Evolutionary conservation across 2,113 vertebrate genomes (phyloP).

Genomic region (Recurvirostra avosetta): DNA sequence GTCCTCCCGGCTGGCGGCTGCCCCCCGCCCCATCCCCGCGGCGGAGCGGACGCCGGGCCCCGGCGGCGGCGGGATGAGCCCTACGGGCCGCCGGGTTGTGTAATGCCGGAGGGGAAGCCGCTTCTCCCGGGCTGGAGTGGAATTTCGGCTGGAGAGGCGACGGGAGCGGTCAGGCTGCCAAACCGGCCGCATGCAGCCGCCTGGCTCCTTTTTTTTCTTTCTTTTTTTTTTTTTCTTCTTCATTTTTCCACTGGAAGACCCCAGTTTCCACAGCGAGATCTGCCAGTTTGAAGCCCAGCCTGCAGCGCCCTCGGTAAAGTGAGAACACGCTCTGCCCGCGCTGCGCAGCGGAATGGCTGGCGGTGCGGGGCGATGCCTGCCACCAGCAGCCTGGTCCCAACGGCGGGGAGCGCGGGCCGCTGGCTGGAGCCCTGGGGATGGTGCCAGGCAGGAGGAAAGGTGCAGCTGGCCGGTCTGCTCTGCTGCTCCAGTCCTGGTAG

Average conservation of each 20-base stretch:
- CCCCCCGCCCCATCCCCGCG: too few species aligned
- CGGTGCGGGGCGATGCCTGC: neutral
- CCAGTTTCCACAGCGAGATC: neutral
- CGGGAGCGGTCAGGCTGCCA: neutral
- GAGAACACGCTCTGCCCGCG: neutral
- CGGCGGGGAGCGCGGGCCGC: neutral
- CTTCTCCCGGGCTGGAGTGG: neutral
- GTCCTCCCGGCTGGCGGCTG: neutral
- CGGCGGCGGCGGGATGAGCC: neutral
- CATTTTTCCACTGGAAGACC: neutral
- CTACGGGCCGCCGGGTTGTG: neutral
- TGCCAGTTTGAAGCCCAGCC: neutral
- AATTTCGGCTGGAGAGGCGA: neutral
- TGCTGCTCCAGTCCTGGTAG: neutral
- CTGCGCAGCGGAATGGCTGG: neutral
- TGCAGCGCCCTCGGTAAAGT: neutral
- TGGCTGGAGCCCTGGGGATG: neutral
- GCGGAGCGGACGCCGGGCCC: neutral
- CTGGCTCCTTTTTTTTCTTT: too few species aligned
- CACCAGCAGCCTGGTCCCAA: neutral
- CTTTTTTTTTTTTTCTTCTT: neutral
- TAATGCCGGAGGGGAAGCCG: neutral
- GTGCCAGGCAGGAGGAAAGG: neutral
- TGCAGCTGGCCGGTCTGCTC: neutral
- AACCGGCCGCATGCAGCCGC: neutral